phyloP scores from a whole-genome alignment of 2,888 invertebrate genomes.

The Catocala fraxini region DNA sequence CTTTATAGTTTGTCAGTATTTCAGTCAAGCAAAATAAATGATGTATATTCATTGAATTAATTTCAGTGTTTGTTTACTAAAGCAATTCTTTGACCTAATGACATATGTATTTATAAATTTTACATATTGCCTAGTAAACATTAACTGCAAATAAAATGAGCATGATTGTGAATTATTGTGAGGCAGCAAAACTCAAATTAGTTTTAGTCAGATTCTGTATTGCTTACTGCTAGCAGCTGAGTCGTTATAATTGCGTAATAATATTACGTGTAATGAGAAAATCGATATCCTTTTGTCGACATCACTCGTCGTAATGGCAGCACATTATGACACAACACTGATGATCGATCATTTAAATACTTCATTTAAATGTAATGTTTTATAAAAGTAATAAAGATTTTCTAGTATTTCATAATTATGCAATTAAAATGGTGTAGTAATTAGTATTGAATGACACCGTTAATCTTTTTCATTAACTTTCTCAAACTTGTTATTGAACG shows the following conservation, averaged over 20 bases:
- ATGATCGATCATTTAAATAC: slow-evolving; percentile 15
- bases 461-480: slow-evolving; percentile 14
- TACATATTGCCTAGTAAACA: no score
- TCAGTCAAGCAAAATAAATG: neutral
- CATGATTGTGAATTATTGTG: neutral
- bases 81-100: no score
- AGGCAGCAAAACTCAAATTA: slow-evolving; percentile 1
- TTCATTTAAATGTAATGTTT: slow-evolving; percentile 11
- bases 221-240: slow-evolving; percentile 15
- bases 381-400: slow-evolving; percentile 1
- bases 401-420: slow-evolving; percentile 12
- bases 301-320: slow-evolving; percentile 9
- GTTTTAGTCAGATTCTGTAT: neutral
- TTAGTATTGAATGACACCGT: slow-evolving; percentile 19
- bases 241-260: slow-evolving; percentile 26
- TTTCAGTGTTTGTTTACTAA: no score
- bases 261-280: slow-evolving; percentile 14
- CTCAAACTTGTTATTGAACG: slow-evolving; percentile 16
- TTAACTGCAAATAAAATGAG: no score
- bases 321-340: slow-evolving; percentile 7
- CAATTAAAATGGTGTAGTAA: slow-evolving; percentile 16
- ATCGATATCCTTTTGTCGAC: slow-evolving; percentile 11
- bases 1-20: slow-evolving; percentile 10
- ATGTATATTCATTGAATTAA: neutral
- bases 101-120: no score